Conservation (phyloP, 1,140 invertebrate genomes). For the Camponotus pennsylvanicus region DNA sequence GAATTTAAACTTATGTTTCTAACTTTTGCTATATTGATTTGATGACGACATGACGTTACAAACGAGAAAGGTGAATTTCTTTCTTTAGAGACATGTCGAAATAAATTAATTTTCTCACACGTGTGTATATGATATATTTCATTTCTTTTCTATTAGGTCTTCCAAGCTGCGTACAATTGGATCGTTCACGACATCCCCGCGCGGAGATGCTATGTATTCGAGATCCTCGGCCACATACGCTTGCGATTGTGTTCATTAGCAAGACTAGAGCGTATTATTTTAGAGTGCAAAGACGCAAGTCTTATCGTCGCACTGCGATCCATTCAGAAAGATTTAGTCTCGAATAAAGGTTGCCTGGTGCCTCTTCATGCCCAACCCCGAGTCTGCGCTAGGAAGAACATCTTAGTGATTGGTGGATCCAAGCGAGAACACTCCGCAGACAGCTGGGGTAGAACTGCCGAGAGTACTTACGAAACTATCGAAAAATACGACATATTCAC, state of each 20-base stretch:
- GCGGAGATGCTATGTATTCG: slow-evolving; percentile 94
- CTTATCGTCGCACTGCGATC: slow-evolving; percentile 93
- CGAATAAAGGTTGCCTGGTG: slow-evolving; percentile 92
- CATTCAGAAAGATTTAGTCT: slow-evolving; percentile 93
- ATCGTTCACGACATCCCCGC: slow-evolving; percentile 93
- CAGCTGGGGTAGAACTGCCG: slow-evolving; percentile 88
- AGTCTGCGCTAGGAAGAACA: slow-evolving; percentile 93
- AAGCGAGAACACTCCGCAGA: slow-evolving; percentile 91
- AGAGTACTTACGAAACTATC: slow-evolving; percentile 92
- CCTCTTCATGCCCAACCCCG: slow-evolving; percentile 92
- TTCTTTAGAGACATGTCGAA: too few species aligned
- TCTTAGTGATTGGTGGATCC: slow-evolving; percentile 96
- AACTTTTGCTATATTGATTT: too few species aligned
- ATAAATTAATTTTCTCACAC: too few species aligned
- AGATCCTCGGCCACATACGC: slow-evolving; percentile 94
- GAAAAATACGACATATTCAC: slow-evolving; percentile 93
- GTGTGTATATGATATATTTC: too few species aligned
- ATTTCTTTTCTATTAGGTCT: slow-evolving; percentile 87
- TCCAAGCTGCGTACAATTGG: slow-evolving; percentile 96
- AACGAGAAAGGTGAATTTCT: too few species aligned
- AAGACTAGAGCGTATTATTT: slow-evolving; percentile 93
- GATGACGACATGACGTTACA: too few species aligned
- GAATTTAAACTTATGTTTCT: too few species aligned
- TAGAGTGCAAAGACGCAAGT: slow-evolving; percentile 93
- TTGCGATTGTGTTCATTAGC: slow-evolving; percentile 94